Evolutionary conservation across 2,797 vertebrate species (phyloP).

Genomic region (Gallinago solitaria): DNA sequence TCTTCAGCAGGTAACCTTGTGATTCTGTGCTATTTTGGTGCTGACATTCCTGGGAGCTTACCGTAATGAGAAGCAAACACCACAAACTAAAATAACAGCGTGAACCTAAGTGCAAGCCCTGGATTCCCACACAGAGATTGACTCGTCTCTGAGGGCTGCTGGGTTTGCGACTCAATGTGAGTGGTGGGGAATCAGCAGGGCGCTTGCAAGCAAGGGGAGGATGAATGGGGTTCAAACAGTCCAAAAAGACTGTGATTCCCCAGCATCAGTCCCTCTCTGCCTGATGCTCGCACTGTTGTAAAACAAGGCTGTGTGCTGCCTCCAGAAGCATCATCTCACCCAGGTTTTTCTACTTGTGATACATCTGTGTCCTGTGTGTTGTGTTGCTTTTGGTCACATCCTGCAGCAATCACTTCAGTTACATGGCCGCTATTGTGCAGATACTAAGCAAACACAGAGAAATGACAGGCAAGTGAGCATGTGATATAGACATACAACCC

Average conservation of each 20-base stretch:
- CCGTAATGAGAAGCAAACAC: conserved; percentile 60
- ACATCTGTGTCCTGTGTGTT: not conserved
- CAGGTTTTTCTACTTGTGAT: not conserved
- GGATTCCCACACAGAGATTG: conserved; percentile 57
- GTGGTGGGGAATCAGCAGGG: not conserved
- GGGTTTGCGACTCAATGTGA: not conserved
- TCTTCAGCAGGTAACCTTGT: conserved; percentile 61
- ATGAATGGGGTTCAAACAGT: not conserved
- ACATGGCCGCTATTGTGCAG: not conserved
- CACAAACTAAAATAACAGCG: conserved; percentile 67
- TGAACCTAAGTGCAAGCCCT: conserved; percentile 29
- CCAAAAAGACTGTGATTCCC: not conserved
- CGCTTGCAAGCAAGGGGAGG: not conserved
- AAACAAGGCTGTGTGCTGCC: not conserved
- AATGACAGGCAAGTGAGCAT: not conserved
- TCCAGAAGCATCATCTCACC: not conserved
- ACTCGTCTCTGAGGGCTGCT: not conserved
- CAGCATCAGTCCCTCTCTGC: rapidly evolving
- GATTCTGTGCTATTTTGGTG: conserved; percentile 64
- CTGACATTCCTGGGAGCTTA: conserved; percentile 64
- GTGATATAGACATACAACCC: not conserved
- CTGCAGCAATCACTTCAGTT: not conserved
- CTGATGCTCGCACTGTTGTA: not conserved
- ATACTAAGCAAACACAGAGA: not conserved
- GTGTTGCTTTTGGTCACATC: not conserved